phyloP scores from a whole-genome alignment of 2,113 vertebrate genomes.

The Phyllostomus hastatus region DNA sequence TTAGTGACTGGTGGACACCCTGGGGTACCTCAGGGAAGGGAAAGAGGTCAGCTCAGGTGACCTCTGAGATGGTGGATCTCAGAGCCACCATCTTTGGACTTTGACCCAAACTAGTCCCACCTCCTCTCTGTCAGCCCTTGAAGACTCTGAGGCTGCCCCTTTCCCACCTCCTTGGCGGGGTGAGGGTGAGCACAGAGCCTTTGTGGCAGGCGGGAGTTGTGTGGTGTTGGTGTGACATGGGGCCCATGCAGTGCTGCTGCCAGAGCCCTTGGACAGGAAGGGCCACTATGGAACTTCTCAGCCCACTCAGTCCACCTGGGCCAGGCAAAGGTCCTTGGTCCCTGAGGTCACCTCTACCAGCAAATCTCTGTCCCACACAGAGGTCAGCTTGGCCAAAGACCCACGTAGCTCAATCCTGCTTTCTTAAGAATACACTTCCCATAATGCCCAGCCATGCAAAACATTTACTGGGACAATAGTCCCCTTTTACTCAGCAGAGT shows the following conservation, averaged over 20 bases:
- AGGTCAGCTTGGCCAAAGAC: background rate
- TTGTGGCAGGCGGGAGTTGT: background rate
- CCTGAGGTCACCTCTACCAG: background rate
- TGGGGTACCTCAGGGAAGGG: background rate
- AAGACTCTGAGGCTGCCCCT: background rate
- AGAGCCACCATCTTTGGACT: background rate
- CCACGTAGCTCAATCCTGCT: background rate
- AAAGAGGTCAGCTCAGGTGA: background rate
- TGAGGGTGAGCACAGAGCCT: background rate
- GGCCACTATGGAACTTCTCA: background rate
- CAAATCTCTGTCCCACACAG: background rate
- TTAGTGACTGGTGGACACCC: background rate
- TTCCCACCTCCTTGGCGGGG: background rate
- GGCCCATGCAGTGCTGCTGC: background rate
- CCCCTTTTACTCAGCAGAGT: background rate
- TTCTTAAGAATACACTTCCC: background rate
- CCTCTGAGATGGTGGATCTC: no score
- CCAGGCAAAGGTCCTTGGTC: background rate
- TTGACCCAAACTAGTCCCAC: background rate
- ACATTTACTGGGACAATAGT: background rate
- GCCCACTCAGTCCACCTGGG: background rate
- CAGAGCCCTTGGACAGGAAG: background rate
- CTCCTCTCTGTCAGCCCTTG: background rate
- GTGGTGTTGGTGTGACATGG: background rate
- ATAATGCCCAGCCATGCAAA: background rate